These are phyloP conservation scores for Rambutsinella grinnellia DNA, from an alignment of 2,888 invertebrate genomes.

Conservation along the genomic window DNA sequence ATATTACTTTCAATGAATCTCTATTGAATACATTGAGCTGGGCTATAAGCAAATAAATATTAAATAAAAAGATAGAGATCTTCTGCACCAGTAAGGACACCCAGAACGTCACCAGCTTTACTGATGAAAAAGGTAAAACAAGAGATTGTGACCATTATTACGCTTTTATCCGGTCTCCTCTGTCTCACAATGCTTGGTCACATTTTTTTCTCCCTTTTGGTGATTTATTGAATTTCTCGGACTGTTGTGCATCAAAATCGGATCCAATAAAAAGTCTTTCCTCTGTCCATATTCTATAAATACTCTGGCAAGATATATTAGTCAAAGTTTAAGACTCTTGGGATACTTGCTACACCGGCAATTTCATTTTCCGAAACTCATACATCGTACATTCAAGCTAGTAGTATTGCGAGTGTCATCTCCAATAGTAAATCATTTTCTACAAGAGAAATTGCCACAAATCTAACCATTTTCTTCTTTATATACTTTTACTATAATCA, in stretches of 20 bases:
- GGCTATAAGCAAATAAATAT: too few relatives aligned
- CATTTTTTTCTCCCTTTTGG: constrained; percentile 9
- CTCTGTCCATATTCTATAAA: constrained; percentile 3
- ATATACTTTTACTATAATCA: too few relatives aligned
- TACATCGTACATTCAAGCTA: too few relatives aligned
- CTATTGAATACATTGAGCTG: too few relatives aligned
- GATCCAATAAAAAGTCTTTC: constrained; percentile 22
- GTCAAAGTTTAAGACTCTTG: too few relatives aligned
- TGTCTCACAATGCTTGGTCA: constrained; percentile 23
- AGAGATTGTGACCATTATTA: constrained; percentile 41
- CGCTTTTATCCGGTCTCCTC: constrained; percentile 11
- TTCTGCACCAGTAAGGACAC: background rate
- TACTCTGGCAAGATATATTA: background rate
- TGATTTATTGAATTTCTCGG: constrained; percentile 41
- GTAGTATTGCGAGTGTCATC: too few relatives aligned
- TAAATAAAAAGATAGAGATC: too few relatives aligned
- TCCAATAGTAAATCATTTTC: too few relatives aligned
- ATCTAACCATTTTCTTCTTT: too few relatives aligned
- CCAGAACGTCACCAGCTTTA: background rate
- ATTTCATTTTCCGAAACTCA: too few relatives aligned
- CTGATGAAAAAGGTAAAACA: constrained; percentile 42
- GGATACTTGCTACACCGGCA: too few relatives aligned
- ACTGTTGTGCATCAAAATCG: constrained; percentile 33
- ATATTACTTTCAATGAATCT: constrained; percentile 38
- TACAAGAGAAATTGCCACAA: too few relatives aligned